A percentile compares a stretch with the other conserved stretches of the same genome.
Conservation (phyloP, 2,888 invertebrate genomes). For the Catocala fraxini region DNA sequence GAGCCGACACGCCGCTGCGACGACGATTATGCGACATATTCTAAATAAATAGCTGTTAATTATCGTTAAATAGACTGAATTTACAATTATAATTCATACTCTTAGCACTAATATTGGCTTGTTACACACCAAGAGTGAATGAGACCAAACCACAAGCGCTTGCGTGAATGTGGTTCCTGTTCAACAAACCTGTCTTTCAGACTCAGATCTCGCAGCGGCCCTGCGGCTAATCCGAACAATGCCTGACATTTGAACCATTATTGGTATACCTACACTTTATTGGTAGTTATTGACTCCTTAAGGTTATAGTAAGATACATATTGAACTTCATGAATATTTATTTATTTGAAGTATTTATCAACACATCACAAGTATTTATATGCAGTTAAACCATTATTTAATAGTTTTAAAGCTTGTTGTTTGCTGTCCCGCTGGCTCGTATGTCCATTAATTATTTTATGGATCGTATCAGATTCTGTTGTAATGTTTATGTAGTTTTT, state of each 20-base stretch:
- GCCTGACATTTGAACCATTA: slow-evolving; percentile 17
- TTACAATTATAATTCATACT: slow-evolving; percentile 14
- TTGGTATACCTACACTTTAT: slow-evolving; percentile 20
- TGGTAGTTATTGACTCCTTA: slow-evolving; percentile 32
- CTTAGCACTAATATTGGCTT: too few species aligned
- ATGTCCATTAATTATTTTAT: slow-evolving; percentile 20
- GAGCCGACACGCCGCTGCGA: slow-evolving; percentile 32
- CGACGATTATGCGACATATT: slow-evolving; percentile 5
- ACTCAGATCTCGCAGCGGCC: slow-evolving; percentile 30
- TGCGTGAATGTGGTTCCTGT: too few species aligned
- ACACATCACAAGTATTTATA: slow-evolving; percentile 29
- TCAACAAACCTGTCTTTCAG: slow-evolving; percentile 34
- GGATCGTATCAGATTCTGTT: slow-evolving; percentile 24
- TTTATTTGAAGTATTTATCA: slow-evolving; percentile 26
- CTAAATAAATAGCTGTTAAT: neutral
- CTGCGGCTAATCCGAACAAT: slow-evolving; percentile 19
- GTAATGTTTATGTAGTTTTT: slow-evolving; percentile 31
- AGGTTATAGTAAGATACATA: slow-evolving; percentile 31
- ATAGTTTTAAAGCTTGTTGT: slow-evolving; percentile 39
- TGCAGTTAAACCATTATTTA: slow-evolving; percentile 28
- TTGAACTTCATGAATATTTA: slow-evolving; percentile 23
- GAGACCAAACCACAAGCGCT: too few species aligned
- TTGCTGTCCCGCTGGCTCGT: slow-evolving; percentile 18
- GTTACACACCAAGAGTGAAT: too few species aligned
- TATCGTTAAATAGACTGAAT: slow-evolving; percentile 39